Evolutionary conservation across 23 tunicate genomes (phyloP).

Genomic region (Halocynthia roretzi): DNA sequence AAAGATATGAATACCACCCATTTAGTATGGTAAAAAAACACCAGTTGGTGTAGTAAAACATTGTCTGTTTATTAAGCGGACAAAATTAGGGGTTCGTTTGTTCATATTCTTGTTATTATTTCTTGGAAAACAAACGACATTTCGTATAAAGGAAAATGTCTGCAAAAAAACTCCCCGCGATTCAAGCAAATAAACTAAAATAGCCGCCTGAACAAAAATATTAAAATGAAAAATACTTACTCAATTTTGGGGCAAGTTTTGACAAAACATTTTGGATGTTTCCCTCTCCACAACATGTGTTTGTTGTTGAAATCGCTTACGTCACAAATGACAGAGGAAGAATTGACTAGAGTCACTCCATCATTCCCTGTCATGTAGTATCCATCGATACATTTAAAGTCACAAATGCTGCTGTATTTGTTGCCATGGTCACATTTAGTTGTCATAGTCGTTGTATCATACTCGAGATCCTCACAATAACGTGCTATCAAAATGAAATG

Average conservation of each 20-base stretch:
- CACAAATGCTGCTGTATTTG: constrained; percentile 12
- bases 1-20: too few species aligned
- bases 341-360: constrained; percentile 2
- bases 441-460: not conserved
- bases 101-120: too few species aligned
- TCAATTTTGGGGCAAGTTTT: not conserved
- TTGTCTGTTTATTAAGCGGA: too few species aligned
- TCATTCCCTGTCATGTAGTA: constrained; percentile 13
- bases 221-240: not conserved
- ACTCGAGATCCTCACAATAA: not conserved
- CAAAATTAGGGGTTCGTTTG: too few species aligned
- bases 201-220: too few species aligned
- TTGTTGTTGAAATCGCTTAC: not conserved
- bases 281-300: not conserved
- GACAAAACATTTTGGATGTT: constrained; percentile 3
- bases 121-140: too few species aligned
- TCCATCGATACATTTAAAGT: constrained; percentile 1
- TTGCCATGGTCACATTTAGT: not conserved
- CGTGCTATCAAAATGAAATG: not conserved
- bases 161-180: too few species aligned
- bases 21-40: too few species aligned
- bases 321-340: not conserved
- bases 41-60: too few species aligned
- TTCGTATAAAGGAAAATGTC: too few species aligned
- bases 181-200: too few species aligned